Evolutionary conservation across 2,888 invertebrate species (phyloP).

Genomic region (Adelognathus sp.): DNA sequence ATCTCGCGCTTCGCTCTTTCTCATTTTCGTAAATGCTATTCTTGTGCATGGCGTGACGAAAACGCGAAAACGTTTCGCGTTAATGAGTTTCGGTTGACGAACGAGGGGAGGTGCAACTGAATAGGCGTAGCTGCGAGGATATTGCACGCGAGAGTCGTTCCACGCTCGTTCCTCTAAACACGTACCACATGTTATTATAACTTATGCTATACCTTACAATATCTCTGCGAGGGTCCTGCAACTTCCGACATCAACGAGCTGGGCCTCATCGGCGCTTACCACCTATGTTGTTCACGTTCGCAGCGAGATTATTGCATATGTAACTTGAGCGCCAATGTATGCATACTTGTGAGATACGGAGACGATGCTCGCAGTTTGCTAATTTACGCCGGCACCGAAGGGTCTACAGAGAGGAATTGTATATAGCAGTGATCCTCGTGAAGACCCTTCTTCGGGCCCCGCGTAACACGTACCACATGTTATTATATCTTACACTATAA

Average conservation of each 20-base stretch:
- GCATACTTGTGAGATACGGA: neutral
- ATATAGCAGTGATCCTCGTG: constrained; percentile 32
- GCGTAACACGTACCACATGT: too few relatives aligned
- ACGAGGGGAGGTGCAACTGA: constrained; percentile 36
- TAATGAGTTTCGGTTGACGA: constrained; percentile 64
- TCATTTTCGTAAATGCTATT: neutral
- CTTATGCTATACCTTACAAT: neutral
- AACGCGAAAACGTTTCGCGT: constrained; percentile 53
- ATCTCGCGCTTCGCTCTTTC: neutral
- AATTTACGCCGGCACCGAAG: neutral
- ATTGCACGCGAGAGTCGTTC: constrained; percentile 47
- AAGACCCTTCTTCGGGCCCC: neutral
- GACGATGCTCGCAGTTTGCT: neutral
- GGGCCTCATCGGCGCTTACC: neutral
- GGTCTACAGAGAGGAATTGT: constrained; percentile 8
- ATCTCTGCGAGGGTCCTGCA: neutral
- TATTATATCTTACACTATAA: too few relatives aligned
- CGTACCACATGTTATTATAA: constrained; percentile 15
- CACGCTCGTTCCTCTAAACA: constrained; percentile 18
- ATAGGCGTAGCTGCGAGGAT: neutral
- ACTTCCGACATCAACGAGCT: neutral
- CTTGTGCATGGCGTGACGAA: neutral
- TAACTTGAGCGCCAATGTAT: neutral
- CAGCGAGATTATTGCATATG: neutral
- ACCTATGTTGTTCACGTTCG: neutral